Evolutionary conservation across 2,888 invertebrate species (phyloP), one percentile per base, ranked within the genome.

Genomic region (Oxycera nigricornis): DNA sequence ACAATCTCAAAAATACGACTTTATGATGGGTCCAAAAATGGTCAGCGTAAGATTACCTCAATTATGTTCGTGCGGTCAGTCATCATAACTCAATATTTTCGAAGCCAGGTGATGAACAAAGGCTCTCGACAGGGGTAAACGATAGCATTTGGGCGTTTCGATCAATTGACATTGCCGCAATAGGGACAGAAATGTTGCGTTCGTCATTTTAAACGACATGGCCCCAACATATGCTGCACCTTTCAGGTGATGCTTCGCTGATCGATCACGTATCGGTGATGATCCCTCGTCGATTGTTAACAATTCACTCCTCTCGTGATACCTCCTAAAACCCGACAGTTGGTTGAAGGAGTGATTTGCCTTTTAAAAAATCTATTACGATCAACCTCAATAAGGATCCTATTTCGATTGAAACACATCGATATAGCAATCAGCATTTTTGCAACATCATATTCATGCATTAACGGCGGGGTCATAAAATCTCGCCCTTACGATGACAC

Each of bases 301-400:
- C 31, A 31, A 52, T 31, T 31, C 55, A 31, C 55, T 35, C 55
- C 41, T 14, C 22, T 41, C 24, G 41, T n/a, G 30, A 65, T 31
- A 11, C 59, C 30, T 30, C 70, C 24, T 26, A 24, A 17, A 26
- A 17, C 28, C 28, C 26, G 55, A 30, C 70, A 70, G 70, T 70
- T 70, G 70, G 52, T 52, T 52, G 41, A 65, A n/a, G 70, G 70
- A 70, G 70, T 70, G 70, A 70, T 70, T 70, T 52, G 55, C 30
- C 70, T 52, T 52, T 14, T 6, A 65, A 57, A 57, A 2, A 46
- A 26, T n/a, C 28, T 26, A 41, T 65, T 65, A 31, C 26, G 31
- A 17, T 22, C 57, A 57, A 57, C 24, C 20, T 20, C 41, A 65
- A 65, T 41, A 39, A 65, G 65, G 65, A 65, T 65, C 28, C 61